Evolutionary conservation across 2,113 vertebrate species (phyloP).

Genomic region (Muntiacus muntjak): DNA sequence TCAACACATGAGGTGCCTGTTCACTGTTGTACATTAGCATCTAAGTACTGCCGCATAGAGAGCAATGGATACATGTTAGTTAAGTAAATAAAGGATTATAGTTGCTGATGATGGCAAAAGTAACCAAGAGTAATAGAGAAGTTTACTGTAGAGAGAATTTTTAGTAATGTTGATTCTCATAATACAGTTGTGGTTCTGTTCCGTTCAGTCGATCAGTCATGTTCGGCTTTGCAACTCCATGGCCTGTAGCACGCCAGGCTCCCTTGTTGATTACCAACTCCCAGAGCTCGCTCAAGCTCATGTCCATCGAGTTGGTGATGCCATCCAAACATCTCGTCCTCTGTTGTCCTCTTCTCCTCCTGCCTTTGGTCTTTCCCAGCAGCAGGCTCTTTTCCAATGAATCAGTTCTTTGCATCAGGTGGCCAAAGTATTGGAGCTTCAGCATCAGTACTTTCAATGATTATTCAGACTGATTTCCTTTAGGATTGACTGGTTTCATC

Average conservation of each 20-base stretch:
- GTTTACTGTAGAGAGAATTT: background rate
- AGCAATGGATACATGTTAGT: background rate
- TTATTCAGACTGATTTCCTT: background rate
- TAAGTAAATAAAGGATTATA: background rate
- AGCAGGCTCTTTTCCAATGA: background rate
- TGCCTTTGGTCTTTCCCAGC: background rate
- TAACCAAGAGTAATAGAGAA: background rate
- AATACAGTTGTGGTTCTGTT: background rate
- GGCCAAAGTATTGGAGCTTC: background rate
- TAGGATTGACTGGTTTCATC: background rate
- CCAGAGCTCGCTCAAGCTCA: rapidly evolving
- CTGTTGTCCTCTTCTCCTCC: background rate
- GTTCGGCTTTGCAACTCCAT: background rate
- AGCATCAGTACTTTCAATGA: background rate
- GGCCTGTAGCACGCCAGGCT: background rate
- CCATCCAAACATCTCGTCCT: background rate
- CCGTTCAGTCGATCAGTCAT: background rate
- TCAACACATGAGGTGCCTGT: background rate
- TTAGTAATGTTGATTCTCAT: background rate
- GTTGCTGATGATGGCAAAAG: background rate
- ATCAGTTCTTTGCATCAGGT: background rate
- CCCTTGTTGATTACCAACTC: background rate
- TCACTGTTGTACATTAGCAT: background rate
- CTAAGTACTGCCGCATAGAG: background rate
- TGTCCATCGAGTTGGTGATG: background rate